Evolutionary conservation across 2,113 vertebrate species (phyloP), one percentile per base, ranked within the genome.

Genomic region (Pangasianodon gigas): DNA sequence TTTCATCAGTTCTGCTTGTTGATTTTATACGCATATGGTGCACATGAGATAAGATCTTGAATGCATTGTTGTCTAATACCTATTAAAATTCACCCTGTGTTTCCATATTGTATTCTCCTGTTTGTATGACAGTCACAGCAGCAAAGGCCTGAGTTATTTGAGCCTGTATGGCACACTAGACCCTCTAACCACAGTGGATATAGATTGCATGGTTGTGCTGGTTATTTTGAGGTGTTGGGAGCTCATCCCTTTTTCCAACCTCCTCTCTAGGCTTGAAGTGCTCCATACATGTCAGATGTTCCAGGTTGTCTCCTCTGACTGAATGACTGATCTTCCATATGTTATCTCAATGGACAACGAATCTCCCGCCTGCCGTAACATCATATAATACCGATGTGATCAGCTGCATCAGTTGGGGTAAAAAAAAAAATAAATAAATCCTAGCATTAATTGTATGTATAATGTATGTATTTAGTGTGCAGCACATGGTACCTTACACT

Each of bases 151-250:
- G 19, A 41, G 85, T 71, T 86, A 86, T 54, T 24, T 84, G 82
- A 58, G 81, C 32, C 32, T 24, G 54, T 60, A 60, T 26, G 32
- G 82, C 52, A 84, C 54, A 84, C 37, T 44, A 60, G 82, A 9
- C 11, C 19, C 37, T 71, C 67, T 71, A 74, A 71, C 32, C 87
- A 82, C 46, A 88, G 87, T 87, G 84, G 67, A 80, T 52, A 54
- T 37, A 9, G 10, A 44, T 16, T 13, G 82, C 56, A 60, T 84
- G 56, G 19, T 60, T 84, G 81, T 84, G 37, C 41, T 91, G 51
- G 82, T 91, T 91, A 91, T 91, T 88, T 88, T 85, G 19, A 69
- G 85, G 86, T 54, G 69, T 52, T 44, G 18, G 62, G 84, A 48
- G 7, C n/a, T 26, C 21, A 5, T 74, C 85, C 32, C 62, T 52